A percentile compares a stretch with the other conserved stretches of the same genome.
phyloP scores from a whole-genome alignment of 2,888 invertebrate species.

The Buathra laborator region DNA sequence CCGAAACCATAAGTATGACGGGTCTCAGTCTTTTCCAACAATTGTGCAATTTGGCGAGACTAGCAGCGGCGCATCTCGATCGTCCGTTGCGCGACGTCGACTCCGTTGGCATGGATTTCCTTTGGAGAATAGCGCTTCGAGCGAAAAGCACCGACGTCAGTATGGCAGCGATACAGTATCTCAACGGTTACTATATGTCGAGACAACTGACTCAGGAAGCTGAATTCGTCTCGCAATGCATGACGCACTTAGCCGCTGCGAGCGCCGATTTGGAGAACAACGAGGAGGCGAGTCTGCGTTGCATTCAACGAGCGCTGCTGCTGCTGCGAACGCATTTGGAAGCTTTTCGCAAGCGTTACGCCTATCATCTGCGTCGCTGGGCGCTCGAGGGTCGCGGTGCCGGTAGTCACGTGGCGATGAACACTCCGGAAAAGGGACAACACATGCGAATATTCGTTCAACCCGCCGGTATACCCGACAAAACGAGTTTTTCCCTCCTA shows the following conservation, averaged over 20 bases:
- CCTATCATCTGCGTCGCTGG: constrained; percentile 96
- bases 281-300: constrained; percentile 93
- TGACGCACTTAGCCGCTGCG: constrained; percentile 95
- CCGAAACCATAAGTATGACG: constrained; percentile 96
- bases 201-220: constrained; percentile 96
- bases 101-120: constrained; percentile 94
- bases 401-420: constrained; percentile 91
- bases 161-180: constrained; percentile 96
- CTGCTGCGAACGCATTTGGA: constrained; percentile 97
- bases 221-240: constrained; percentile 97
- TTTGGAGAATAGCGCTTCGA: constrained; percentile 97
- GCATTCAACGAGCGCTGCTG: constrained; percentile 95
- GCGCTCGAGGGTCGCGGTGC: constrained; percentile 93
- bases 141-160: constrained; percentile 97
- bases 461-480: constrained; percentile 95
- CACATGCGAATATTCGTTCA: constrained; percentile 93
- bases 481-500: constrained; percentile 92
- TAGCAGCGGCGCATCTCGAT: constrained; percentile 89
- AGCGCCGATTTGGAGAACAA: constrained; percentile 89
- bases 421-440: constrained; percentile 88
- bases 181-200: constrained; percentile 97
- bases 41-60: constrained; percentile 93
- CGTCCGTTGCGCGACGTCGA: constrained; percentile 86
- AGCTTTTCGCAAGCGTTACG: constrained; percentile 94
- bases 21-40: constrained; percentile 96